phyloP scores from a whole-genome alignment of 2,113 vertebrate genomes.

The Thymallus thymallus region DNA sequence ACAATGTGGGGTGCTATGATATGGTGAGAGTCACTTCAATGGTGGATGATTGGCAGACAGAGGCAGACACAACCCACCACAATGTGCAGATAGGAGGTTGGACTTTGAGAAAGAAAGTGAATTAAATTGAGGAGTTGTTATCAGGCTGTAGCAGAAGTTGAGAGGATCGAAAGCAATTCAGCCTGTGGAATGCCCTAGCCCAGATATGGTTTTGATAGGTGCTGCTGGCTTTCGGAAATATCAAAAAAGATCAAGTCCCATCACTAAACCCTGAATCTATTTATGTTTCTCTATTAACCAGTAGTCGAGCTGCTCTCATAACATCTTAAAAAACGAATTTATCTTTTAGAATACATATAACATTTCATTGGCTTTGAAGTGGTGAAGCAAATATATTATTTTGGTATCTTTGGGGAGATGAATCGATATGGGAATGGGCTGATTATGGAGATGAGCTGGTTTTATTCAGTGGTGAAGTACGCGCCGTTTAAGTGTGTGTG shows the following conservation, averaged over 20 bases:
- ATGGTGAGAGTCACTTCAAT: conserved; percentile 48
- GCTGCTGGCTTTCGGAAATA: conserved; percentile 15
- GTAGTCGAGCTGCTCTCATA: too few species aligned
- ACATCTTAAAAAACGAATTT: neutral
- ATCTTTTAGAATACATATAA: conserved; percentile 28
- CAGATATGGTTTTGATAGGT: conserved; percentile 42
- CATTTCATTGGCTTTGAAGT: conserved; percentile 35
- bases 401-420: conserved; percentile 9
- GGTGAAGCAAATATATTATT: neutral
- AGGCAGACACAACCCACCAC: neutral
- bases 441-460: conserved; percentile 38
- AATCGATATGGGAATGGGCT: conserved; percentile 12
- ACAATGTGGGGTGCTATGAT: conserved; percentile 25
- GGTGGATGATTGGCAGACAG: conserved; percentile 9
- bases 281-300: conserved; percentile 1
- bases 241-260: conserved; percentile 43
- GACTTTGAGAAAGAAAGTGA: conserved; percentile 49
- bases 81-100: conserved; percentile 37
- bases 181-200: conserved; percentile 34
- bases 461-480: neutral
- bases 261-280: neutral
- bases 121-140: conserved; percentile 54
- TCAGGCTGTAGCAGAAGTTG: conserved; percentile 38
- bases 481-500: neutral
- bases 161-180: conserved; percentile 48